A percentile compares a stretch with the other conserved stretches of the same genome.
phyloP scores from a whole-genome alignment of 2,797 vertebrate species.

The Hipposideros larvatus region DNA sequence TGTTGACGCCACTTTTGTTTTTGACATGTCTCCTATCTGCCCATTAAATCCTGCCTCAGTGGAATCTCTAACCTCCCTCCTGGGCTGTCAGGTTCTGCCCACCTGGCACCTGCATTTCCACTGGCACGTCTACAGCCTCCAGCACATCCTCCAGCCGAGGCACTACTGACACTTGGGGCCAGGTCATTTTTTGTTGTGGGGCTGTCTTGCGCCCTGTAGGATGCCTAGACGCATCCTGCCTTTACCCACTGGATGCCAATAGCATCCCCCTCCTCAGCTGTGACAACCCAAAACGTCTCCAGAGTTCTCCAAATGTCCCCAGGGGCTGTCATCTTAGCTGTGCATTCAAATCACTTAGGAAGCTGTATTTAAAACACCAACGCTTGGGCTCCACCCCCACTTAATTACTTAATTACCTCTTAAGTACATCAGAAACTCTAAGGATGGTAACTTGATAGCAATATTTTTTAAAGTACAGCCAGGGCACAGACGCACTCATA shows the following conservation, averaged over 20 bases:
- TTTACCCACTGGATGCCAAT: neutral
- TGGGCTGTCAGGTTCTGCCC: neutral
- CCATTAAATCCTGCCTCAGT: neutral
- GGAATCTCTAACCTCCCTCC: accelerated
- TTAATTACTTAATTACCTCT: neutral
- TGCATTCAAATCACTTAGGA: neutral
- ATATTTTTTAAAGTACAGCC: neutral
- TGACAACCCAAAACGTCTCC: neutral
- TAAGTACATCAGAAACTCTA: neutral
- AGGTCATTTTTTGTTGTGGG: neutral
- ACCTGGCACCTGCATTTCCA: neutral
- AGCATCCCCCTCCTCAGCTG: neutral
- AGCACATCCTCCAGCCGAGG: accelerated
- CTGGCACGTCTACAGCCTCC: neutral
- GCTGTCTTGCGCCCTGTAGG: neutral
- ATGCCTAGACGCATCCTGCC: too few relatives aligned
- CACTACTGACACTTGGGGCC: accelerated
- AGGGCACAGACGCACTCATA: neutral
- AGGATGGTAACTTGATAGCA: neutral
- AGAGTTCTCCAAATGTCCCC: neutral
- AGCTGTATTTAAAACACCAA: neutral
- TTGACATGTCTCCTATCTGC: neutral
- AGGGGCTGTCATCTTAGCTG: neutral
- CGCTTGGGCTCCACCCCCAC: too few relatives aligned
- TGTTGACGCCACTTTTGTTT: neutral